phyloP scores from a whole-genome alignment of 2,113 vertebrate species.

The Struthidea cinerea region DNA sequence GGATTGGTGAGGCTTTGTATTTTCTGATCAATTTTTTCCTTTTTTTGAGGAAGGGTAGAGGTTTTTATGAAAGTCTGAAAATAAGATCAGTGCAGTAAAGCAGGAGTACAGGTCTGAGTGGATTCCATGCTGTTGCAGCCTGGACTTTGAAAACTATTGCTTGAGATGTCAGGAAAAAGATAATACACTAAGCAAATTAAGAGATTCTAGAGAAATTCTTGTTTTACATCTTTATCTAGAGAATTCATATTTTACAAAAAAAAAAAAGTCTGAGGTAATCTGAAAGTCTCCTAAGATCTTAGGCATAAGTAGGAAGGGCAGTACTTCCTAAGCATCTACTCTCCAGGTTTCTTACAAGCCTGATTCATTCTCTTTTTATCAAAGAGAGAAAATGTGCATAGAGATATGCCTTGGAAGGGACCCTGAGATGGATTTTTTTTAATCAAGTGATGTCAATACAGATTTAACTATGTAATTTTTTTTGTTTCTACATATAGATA shows the following conservation, averaged over 20 bases:
- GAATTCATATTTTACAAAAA: neutral
- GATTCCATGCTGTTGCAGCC: neutral
- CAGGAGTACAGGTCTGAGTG: neutral
- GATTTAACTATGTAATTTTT: constrained; percentile 10
- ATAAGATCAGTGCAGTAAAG: neutral
- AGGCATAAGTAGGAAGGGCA: neutral
- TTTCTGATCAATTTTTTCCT: neutral
- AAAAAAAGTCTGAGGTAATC: neutral
- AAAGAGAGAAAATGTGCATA: neutral
- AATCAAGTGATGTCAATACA: neutral
- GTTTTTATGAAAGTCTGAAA: neutral
- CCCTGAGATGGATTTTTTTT: neutral
- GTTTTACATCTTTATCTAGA: neutral
- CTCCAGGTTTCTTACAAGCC: neutral
- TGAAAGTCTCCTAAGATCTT: neutral
- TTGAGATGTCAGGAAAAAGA: neutral
- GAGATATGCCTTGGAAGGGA: neutral
- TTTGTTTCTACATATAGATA: constrained; percentile 39
- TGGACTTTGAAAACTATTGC: neutral
- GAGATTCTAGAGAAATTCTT: constrained; percentile 7
- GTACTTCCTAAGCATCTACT: neutral
- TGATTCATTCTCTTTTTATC: neutral
- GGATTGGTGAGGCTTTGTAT: neutral
- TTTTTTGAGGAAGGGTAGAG: rapidly evolving
- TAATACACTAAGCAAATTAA: neutral